Evolutionary conservation across 2,888 invertebrate species (phyloP), one percentile per base, ranked within the genome.

Genomic region (Matsumyia berberina): DNA sequence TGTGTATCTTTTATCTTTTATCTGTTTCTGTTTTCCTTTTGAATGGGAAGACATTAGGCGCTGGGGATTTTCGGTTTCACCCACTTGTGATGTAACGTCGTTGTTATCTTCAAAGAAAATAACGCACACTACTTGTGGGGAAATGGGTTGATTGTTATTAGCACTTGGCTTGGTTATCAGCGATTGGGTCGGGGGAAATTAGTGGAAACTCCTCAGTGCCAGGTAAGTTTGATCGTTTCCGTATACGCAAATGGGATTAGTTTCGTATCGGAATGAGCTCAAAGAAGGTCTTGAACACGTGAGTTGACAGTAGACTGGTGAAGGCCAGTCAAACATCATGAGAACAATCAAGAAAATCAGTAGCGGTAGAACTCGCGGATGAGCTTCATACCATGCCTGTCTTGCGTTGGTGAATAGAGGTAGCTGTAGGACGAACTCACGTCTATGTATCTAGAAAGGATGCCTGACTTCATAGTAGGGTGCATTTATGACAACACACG

Each of bases 1-100:
- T 42, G 62, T 19, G 53, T 62, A 46, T 55, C 31, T 46, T 24
- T 44, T 57, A 17, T 44, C 57, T 69, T 33, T n/a, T 24, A 24
- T 35, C 31, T 44, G n/a, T 57, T n/a, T 49, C 19, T 24, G 5
- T n/a, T 11, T 8, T 31, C 7, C 7, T 19, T 9, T 24, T 37
- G n/a, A 37, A 57, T 19, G 2, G 37, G 37, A 57, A 57, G 24
- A 39, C 9, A 3, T 2, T 57, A 19, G 11, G n/a, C 6, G 37
- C 37, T 39, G 19, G 19, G 12, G 37, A 37, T 24, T 57, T 57
- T 19, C 24, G 4, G 24, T 24, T 24, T 4, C 4, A 24, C 19
- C 57, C 35, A 29, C 7, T 24, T 57, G 24, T 57, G 19, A 37
- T 57, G 19, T 12, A 57, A 57, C 6, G 37, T 4, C 9, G 6